Evolutionary conservation across 2,888 invertebrate genomes (phyloP).

Genomic region (Ceriagrion tenellum): DNA sequence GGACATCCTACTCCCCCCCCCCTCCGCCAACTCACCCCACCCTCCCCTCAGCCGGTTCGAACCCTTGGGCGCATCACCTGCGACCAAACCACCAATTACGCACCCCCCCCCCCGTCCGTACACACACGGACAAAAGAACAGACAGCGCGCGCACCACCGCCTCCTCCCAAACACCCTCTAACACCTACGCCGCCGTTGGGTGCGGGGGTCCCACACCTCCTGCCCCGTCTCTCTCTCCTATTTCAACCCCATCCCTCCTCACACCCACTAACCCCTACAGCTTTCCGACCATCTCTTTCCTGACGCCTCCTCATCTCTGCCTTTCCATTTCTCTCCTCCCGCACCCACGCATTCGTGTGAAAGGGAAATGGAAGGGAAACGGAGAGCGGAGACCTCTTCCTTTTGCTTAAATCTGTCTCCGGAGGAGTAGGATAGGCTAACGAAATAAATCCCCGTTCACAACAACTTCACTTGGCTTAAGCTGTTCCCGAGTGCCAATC

Average conservation of each 20-base stretch:
- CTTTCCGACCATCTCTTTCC: not conserved
- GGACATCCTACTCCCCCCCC: not conserved
- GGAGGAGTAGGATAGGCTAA: too few species aligned
- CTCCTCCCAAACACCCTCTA: not conserved
- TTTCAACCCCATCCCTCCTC: not conserved
- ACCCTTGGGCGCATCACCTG: constrained; percentile 63
- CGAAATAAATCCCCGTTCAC: too few species aligned
- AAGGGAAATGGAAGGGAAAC: not conserved
- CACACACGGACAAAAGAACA: not conserved
- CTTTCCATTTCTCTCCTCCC: not conserved
- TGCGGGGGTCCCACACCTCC: not conserved
- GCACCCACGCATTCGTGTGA: not conserved
- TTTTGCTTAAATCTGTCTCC: too few species aligned
- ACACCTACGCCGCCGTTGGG: not conserved
- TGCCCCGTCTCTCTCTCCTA: not conserved
- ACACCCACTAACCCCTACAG: not conserved
- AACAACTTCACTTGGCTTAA: too few species aligned
- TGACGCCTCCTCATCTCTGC: too few species aligned
- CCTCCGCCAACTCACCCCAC: not conserved
- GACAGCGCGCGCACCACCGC: not conserved
- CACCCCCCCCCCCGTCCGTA: not conserved
- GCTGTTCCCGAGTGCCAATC: too few species aligned
- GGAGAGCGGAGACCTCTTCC: too few species aligned
- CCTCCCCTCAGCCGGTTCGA: not conserved
- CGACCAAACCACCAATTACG: constrained; percentile 44